Evolutionary conservation across 2,888 invertebrate species (phyloP).

Genomic region (Hypselothyrea guttata): DNA sequence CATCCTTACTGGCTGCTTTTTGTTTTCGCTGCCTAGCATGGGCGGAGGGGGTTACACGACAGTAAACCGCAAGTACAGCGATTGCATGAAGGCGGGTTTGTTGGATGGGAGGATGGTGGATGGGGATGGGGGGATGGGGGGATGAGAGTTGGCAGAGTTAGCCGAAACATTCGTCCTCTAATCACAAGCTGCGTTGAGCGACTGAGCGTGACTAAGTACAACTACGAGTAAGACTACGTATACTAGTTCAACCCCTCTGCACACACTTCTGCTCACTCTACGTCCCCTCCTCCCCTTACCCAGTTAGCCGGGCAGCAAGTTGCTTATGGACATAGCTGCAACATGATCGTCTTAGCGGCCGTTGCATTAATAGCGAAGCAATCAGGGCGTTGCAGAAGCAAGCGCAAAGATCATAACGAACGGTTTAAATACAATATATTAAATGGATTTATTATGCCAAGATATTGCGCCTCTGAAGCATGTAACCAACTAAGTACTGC

Average conservation of each 20-base stretch:
- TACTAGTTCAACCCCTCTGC: background rate
- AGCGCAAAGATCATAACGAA: conserved; percentile 75
- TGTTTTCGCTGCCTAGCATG: conserved; percentile 7
- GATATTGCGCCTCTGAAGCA: conserved; percentile 63
- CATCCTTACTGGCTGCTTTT: too few relatives aligned
- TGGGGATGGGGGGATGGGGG: background rate
- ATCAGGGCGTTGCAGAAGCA: conserved; percentile 74
- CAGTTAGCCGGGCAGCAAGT: background rate
- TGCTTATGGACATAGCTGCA: conserved; percentile 23
- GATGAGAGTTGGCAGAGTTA: conserved; percentile 28
- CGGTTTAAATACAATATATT: conserved; percentile 77
- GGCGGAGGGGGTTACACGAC: background rate
- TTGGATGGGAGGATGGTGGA: background rate
- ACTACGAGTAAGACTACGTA: conserved; percentile 35
- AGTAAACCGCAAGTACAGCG: too few relatives aligned
- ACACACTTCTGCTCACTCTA: too few relatives aligned
- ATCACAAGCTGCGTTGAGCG: conserved; percentile 58
- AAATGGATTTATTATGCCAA: conserved; percentile 76
- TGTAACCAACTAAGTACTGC: conserved; percentile 32
- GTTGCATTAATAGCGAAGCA: conserved; percentile 75
- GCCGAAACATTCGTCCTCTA: conserved; percentile 61
- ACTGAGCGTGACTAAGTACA: conserved; percentile 73
- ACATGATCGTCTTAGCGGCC: conserved; percentile 40
- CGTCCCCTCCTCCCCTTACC: background rate
- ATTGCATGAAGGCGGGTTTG: too few relatives aligned